These are phyloP conservation scores for Parelbella ahira DNA, from an alignment of 2,888 invertebrate genomes.

Conservation along the genomic window DNA sequence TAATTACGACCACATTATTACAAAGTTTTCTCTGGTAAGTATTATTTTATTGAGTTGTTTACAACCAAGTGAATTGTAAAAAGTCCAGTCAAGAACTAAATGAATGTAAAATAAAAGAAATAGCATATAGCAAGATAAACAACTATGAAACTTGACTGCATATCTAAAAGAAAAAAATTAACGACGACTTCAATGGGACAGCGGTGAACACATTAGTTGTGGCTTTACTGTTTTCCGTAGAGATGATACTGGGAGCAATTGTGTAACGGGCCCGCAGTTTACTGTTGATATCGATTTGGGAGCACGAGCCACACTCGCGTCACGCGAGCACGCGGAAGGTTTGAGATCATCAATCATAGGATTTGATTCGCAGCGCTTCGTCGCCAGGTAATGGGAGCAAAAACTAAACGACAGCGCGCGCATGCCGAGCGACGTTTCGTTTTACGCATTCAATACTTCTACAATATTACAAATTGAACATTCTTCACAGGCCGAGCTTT, in stretches of 20 bases:
- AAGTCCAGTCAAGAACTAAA: too few species aligned
- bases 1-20: conserved; percentile 31
- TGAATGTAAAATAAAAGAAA: too few species aligned
- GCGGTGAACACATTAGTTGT: conserved; percentile 29
- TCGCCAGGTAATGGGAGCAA: conserved; percentile 52
- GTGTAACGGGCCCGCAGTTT: conserved; percentile 59
- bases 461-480: conserved; percentile 27
- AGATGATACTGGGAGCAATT: conserved; percentile 47
- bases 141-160: too few species aligned
- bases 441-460: conserved; percentile 38
- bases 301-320: conserved; percentile 34
- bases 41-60: too few species aligned
- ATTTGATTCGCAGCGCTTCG: conserved; percentile 51
- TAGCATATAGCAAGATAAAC: too few species aligned
- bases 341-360: conserved; percentile 57
- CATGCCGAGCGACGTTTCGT: conserved; percentile 39
- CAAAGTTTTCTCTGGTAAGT: conserved; percentile 15
- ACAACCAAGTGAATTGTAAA: too few species aligned
- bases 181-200: conserved; percentile 20
- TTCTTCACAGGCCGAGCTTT: conserved; percentile 7
- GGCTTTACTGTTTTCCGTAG: conserved; percentile 47
- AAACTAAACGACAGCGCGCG: conserved; percentile 50
- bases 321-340: conserved; percentile 65
- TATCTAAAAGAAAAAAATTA: conserved; percentile 12
- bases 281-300: conserved; percentile 61